Percentiles rank a stretch among this genome's conserved stretches.
phyloP scores from a whole-genome alignment of 2,888 invertebrate species.

The Cetonia aurata region DNA sequence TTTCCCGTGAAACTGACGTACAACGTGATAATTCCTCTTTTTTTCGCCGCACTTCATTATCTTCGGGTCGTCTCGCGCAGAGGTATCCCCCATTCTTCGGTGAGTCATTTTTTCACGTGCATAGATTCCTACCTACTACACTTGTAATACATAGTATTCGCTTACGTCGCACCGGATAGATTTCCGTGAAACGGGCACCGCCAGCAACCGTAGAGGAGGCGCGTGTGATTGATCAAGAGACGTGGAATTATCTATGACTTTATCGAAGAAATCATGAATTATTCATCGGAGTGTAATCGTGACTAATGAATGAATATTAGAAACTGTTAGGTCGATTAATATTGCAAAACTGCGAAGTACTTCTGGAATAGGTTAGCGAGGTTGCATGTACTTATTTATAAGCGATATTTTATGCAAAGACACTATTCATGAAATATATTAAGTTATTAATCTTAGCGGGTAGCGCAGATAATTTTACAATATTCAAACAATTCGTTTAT shows the following conservation, averaged over 20 bases:
- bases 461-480: too few relatives aligned
- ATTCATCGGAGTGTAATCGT: slow-evolving; percentile 16
- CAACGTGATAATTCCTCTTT: slow-evolving; percentile 9
- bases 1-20: slow-evolving; percentile 36
- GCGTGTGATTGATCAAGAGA: slow-evolving; percentile 31
- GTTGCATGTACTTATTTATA: too few relatives aligned
- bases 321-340: slow-evolving; percentile 13
- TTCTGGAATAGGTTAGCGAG: too few relatives aligned
- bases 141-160: slow-evolving; percentile 23
- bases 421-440: too few relatives aligned
- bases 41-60: slow-evolving; percentile 18
- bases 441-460: too few relatives aligned
- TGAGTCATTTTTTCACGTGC: slow-evolving; percentile 35
- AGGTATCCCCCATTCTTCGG: slow-evolving; percentile 14
- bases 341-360: not conserved
- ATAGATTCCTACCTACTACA: too few relatives aligned
- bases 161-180: slow-evolving; percentile 9
- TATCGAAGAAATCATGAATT: slow-evolving; percentile 18
- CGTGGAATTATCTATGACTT: slow-evolving; percentile 22
- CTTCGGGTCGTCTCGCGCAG: slow-evolving; percentile 7
- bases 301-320: slow-evolving; percentile 26
- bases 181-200: slow-evolving; percentile 19
- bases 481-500: too few relatives aligned
- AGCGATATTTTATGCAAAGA: too few relatives aligned
- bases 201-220: slow-evolving; percentile 9